Evolutionary conservation across 2,797 vertebrate species (phyloP), one percentile per base, ranked within the genome.

Genomic region (Sebastes flavidus): DNA sequence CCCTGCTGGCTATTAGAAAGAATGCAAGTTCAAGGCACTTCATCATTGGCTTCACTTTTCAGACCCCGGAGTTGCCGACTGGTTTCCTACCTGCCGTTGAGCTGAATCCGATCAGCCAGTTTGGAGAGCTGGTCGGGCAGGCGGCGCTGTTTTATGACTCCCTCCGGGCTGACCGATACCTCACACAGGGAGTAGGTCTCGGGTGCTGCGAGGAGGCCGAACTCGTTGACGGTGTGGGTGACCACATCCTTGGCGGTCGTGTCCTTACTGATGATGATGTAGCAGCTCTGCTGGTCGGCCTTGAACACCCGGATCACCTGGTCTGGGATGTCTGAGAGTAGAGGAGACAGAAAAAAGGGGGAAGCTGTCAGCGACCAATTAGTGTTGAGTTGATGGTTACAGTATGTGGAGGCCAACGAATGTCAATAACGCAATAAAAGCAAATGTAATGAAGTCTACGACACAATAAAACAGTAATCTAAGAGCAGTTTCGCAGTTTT

Each of bases 191-290:
- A 98, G 65, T 98, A 98, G 6, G 95, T 97, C 22, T 99, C 98
- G 0, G 97, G 85, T 0, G 96, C 82, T 2, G 97, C 96, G 0
- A 94, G 89, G 81, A 99, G 91, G 85, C 97, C 96, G 68, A 99
- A 99, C 69, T 99, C 98, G 0, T 97, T 96, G 16, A 98, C 95
- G 0, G 97, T 96, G 3, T 98, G 97, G 2, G 95, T 94, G 65
- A 99, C 98, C 7, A 99, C 98, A 82, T 99, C 97, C 87, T 98
- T 99, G 38, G 98, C 98, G 14, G 97, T 99, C 2, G 97, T 98
- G 93, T 99, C 98, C 89, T 98, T 99, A 92, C 98, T 98, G 94
- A 99, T 98, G 92, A 99, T 98, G 88, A 99, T 97, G 94, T 99
- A 99, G 91, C 98, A 99, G 80, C 98, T 99, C 93, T 99, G 98